Conservation (phyloP, 1,140 invertebrate genomes). For the Cherax destructor region DNA sequence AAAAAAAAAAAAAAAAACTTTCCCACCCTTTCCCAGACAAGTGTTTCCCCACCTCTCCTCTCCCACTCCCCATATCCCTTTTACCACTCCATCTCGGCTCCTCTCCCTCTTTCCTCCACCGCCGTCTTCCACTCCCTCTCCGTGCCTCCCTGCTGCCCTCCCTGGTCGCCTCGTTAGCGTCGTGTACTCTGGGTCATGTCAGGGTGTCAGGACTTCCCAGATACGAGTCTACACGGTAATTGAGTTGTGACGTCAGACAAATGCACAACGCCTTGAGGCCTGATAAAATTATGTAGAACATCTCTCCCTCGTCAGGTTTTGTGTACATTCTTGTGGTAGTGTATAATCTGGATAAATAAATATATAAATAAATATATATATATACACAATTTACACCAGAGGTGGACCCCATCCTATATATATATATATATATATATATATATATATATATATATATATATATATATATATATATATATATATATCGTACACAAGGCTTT, state of each 20-base stretch:
- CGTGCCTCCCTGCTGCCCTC: neutral
- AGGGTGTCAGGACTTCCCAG: conserved; percentile 38
- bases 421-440: too few relatives aligned
- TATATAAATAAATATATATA: too few relatives aligned
- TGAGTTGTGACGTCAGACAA: conserved; percentile 60
- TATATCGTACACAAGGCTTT: too few relatives aligned
- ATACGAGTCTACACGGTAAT: conserved; percentile 43
- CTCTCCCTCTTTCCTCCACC: neutral
- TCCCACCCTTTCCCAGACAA: too few relatives aligned
- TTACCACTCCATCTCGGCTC: neutral
- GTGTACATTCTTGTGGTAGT: neutral
- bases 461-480: too few relatives aligned
- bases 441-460: too few relatives aligned
- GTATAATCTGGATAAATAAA: neutral
- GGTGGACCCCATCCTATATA: too few relatives aligned
- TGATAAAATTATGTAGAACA: conserved; percentile 48
- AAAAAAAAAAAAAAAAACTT: too few relatives aligned
- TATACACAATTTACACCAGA: too few relatives aligned
- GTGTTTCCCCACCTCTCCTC: too few relatives aligned
- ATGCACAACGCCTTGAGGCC: conserved; percentile 33
- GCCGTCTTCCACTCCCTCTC: neutral
- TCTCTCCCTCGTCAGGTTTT: neutral
- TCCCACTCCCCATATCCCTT: neutral
- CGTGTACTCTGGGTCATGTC: conserved; percentile 40
- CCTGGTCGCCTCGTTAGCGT: conserved; percentile 44